These are phyloP conservation scores for Sinocyclocheilus anophthalmus DNA, from an alignment of 2,113 vertebrate genomes.

Conservation along the genomic window DNA sequence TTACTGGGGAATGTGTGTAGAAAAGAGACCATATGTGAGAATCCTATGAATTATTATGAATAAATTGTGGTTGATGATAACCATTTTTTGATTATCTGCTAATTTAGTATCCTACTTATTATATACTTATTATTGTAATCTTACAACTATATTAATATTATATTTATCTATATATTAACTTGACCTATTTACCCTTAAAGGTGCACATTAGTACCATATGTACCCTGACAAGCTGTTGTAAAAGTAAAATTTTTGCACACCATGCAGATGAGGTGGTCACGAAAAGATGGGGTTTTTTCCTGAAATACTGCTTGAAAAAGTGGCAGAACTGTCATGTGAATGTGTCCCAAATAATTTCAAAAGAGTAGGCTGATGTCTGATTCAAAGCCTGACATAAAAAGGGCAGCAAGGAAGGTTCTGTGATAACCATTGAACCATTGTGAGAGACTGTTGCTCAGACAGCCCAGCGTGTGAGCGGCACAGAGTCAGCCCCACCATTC, in stretches of 20 bases:
- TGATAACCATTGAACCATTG: conserved; percentile 53
- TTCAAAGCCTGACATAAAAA: conserved; percentile 17
- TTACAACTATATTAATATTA: too few species aligned
- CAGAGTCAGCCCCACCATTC: conserved; percentile 6
- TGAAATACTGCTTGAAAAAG: neutral
- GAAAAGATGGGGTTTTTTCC: neutral
- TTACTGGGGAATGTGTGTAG: conserved; percentile 68
- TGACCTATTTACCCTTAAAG: too few species aligned
- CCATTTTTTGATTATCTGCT: neutral
- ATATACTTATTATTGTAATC: too few species aligned
- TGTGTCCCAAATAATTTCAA: neutral
- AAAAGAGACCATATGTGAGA: conserved; percentile 36
- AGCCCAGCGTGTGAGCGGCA: neutral
- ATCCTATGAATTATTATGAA: neutral
- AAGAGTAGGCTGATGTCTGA: neutral
- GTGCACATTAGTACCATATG: too few species aligned
- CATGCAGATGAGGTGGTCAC: neutral
- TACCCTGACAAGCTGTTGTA: neutral
- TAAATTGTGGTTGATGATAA: neutral
- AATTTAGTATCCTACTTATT: too few species aligned
- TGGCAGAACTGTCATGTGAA: neutral
- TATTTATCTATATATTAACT: too few species aligned
- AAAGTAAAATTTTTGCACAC: neutral
- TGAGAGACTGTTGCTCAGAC: conserved; percentile 6
- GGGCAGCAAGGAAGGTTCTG: neutral